Evolutionary conservation across 92 coral and sea anemone species (phyloP).

Genomic region (Actinostola sp.): DNA sequence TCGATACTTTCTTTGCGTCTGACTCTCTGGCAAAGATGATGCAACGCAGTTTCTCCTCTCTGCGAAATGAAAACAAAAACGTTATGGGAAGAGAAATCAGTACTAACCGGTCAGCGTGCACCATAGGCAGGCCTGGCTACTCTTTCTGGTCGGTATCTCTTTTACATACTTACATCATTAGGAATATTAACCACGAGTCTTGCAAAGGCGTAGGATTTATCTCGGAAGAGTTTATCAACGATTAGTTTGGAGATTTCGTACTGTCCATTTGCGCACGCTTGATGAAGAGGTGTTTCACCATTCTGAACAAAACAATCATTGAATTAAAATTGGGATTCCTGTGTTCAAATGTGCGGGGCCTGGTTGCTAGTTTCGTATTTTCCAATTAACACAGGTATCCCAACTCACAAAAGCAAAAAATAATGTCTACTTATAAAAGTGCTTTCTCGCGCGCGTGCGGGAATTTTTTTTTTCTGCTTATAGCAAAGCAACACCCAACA

Average conservation of each 20-base stretch:
- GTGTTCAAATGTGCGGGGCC: too few species aligned
- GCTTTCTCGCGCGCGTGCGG: too few species aligned
- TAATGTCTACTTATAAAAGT: too few species aligned
- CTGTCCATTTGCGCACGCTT: slow-evolving; percentile 85
- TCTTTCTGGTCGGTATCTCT: too few species aligned
- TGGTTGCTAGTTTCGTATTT: too few species aligned
- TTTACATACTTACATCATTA: slow-evolving; percentile 65
- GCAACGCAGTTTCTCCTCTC: slow-evolving; percentile 95
- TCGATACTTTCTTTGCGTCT: slow-evolving; percentile 44
- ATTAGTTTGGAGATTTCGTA: slow-evolving; percentile 65
- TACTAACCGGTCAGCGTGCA: background rate
- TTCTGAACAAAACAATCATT: slow-evolving; percentile 66
- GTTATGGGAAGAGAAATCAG: background rate
- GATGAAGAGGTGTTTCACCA: slow-evolving; percentile 91
- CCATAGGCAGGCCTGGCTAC: too few species aligned
- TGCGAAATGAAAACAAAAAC: slow-evolving; percentile 1
- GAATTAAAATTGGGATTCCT: too few species aligned
- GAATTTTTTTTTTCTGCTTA: too few species aligned
- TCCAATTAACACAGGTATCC: too few species aligned
- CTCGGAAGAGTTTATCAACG: slow-evolving; percentile 55
- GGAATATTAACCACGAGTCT: slow-evolving; percentile 74
- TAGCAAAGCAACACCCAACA: too few species aligned
- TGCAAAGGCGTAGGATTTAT: slow-evolving; percentile 65
- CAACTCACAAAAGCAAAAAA: too few species aligned
- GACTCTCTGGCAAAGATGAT: slow-evolving; percentile 70